phyloP scores from a whole-genome alignment of 2,888 invertebrate species.

The Agrilus cyanescens region DNA sequence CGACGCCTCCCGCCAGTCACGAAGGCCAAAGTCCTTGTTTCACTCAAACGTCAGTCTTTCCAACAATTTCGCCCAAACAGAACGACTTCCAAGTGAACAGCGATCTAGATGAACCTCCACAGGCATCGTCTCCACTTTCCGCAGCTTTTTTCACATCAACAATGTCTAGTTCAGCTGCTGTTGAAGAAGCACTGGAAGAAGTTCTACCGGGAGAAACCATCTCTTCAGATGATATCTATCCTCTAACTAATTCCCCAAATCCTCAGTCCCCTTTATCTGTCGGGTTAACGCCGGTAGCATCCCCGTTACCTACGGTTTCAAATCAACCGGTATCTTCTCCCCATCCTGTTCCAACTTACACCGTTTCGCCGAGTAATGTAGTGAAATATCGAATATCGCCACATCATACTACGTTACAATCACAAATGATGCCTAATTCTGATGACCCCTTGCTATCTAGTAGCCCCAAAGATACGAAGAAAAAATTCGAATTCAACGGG shows the following conservation, averaged over 20 bases:
- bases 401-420: conserved; percentile 48
- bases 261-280: conserved; percentile 47
- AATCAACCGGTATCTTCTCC: conserved; percentile 27
- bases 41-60: conserved; percentile 32
- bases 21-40: conserved; percentile 60
- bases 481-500: conserved; percentile 43
- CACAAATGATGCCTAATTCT: conserved; percentile 79
- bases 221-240: conserved; percentile 39
- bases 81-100: conserved; percentile 30
- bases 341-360: conserved; percentile 31
- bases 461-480: conserved; percentile 60
- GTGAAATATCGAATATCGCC: conserved; percentile 34
- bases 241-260: conserved; percentile 44
- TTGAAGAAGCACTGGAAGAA: conserved; percentile 75
- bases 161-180: conserved; percentile 78
- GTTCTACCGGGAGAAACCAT: conserved; percentile 69
- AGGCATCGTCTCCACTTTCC: conserved; percentile 69
- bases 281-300: conserved; percentile 43
- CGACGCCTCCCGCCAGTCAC: conserved; percentile 80
- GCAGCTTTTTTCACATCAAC: conserved; percentile 75
- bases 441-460: conserved; percentile 77
- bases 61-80: conserved; percentile 36
- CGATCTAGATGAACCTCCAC: conserved; percentile 51
- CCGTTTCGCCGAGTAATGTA: conserved; percentile 30
- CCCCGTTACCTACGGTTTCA: conserved; percentile 33